Conservation (phyloP, 2,888 invertebrate species). For the Sisyra nigra region DNA sequence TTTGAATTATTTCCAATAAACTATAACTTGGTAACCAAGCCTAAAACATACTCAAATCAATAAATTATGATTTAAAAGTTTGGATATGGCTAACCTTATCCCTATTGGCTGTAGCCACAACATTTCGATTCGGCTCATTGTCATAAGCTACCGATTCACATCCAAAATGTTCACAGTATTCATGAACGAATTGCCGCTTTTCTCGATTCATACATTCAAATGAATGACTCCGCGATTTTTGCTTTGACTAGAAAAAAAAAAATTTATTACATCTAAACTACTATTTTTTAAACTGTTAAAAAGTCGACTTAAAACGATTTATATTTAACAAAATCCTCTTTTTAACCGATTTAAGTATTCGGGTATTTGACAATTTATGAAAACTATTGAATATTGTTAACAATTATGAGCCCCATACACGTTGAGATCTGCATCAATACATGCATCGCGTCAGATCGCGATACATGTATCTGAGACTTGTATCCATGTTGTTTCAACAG, state of each 20-base stretch:
- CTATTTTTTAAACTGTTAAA: too few species aligned
- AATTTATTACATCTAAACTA: neutral
- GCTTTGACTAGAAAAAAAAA: slow-evolving; percentile 41
- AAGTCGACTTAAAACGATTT: too few species aligned
- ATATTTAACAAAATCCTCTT: too few species aligned
- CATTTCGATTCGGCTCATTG: slow-evolving; percentile 87
- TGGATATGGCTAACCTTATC: slow-evolving; percentile 39
- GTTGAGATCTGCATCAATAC: too few species aligned
- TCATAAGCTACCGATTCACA: slow-evolving; percentile 90
- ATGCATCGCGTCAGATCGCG: too few species aligned
- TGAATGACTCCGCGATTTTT: slow-evolving; percentile 66
- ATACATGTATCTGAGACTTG: too few species aligned
- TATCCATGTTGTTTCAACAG: too few species aligned
- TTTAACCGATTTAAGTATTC: too few species aligned
- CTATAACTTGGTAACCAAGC: slow-evolving; percentile 84
- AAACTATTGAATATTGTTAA: too few species aligned
- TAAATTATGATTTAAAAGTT: neutral
- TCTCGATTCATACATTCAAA: slow-evolving; percentile 90
- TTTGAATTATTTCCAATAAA: slow-evolving; percentile 62
- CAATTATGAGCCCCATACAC: too few species aligned
- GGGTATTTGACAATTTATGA: too few species aligned
- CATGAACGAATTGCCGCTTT: slow-evolving; percentile 84
- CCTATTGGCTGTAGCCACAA: slow-evolving; percentile 76
- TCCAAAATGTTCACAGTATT: slow-evolving; percentile 88
- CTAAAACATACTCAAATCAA: slow-evolving; percentile 23